A percentile compares a stretch with the other conserved stretches of the same genome.
These are phyloP conservation scores for Mechanitis messenoides DNA, from an alignment of 2,888 invertebrate genomes.

Conservation along the genomic window DNA sequence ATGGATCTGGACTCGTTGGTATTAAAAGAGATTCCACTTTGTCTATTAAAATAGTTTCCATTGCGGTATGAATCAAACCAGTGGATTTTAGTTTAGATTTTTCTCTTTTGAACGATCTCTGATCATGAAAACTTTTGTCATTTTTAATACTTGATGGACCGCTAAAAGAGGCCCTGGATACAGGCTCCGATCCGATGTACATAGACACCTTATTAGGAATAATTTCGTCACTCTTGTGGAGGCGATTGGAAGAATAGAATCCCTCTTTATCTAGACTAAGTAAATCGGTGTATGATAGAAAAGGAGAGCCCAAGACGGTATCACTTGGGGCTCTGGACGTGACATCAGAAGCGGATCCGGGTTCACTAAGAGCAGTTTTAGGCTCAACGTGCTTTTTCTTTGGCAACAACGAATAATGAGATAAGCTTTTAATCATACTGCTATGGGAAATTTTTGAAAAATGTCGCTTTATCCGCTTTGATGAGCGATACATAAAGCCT, in stretches of 20 bases:
- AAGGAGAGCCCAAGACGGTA: conserved; percentile 74
- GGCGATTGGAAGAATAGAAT: conserved; percentile 42
- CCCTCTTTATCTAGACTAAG: conserved; percentile 55
- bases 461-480: conserved; percentile 59
- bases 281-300: conserved; percentile 67
- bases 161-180: conserved; percentile 59
- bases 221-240: conserved; percentile 59
- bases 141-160: conserved; percentile 49
- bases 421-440: conserved; percentile 69
- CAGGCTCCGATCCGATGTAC: conserved; percentile 71
- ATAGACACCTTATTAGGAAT: conserved; percentile 54
- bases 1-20: conserved; percentile 56
- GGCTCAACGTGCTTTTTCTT: conserved; percentile 55
- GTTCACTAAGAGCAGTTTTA: conserved; percentile 54
- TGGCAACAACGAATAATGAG: conserved; percentile 62
- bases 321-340: conserved; percentile 62
- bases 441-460: conserved; percentile 63
- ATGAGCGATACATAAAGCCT: conserved; percentile 66
- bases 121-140: conserved; percentile 40
- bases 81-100: conserved; percentile 50
- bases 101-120: conserved; percentile 42
- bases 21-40: conserved; percentile 66
- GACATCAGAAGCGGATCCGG: conserved; percentile 60
- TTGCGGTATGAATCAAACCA: conserved; percentile 71
- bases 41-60: conserved; percentile 76